Evolutionary conservation across 37 sponge, comb jelly and placozoan species (phyloP).

Genomic region (Chondrosia reniformis): DNA sequence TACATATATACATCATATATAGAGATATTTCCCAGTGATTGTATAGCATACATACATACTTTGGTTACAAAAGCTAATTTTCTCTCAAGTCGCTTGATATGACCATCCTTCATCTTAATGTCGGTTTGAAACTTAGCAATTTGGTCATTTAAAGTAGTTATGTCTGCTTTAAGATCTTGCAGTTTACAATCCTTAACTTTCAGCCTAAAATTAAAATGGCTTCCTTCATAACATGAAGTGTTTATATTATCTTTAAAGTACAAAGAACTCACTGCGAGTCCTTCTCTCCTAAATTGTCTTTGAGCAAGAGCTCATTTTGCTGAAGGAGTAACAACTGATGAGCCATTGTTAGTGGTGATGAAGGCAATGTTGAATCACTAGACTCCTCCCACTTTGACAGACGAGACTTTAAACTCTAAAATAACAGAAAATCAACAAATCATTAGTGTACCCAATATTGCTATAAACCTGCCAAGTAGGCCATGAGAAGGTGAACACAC

Average conservation of each 20-base stretch:
- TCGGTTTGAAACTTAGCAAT: background rate
- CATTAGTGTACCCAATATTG: background rate
- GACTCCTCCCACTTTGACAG: slow-evolving; percentile 18
- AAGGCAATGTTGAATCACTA: background rate
- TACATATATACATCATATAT: background rate
- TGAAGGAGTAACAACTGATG: slow-evolving; percentile 38
- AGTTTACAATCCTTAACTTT: background rate
- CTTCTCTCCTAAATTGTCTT: slow-evolving; percentile 27
- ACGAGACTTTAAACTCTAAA: background rate
- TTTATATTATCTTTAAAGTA: too few species aligned
- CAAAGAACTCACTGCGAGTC: background rate
- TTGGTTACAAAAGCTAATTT: slow-evolving; percentile 65
- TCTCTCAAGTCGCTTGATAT: slow-evolving; percentile 60
- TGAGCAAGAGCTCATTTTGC: slow-evolving; percentile 32
- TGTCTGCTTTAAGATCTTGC: background rate
- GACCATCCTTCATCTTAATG: slow-evolving; percentile 26
- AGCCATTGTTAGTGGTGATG: slow-evolving; percentile 9
- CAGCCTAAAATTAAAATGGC: too few species aligned
- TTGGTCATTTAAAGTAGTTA: background rate
- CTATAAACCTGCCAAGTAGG: background rate
- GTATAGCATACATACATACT: slow-evolving; percentile 32
- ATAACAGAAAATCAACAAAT: background rate
- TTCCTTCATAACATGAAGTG: too few species aligned
- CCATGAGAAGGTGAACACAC: background rate
- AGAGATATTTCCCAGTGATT: too few species aligned